phyloP scores from a whole-genome alignment of 2,888 invertebrate genomes.

The Unio delphinus region DNA sequence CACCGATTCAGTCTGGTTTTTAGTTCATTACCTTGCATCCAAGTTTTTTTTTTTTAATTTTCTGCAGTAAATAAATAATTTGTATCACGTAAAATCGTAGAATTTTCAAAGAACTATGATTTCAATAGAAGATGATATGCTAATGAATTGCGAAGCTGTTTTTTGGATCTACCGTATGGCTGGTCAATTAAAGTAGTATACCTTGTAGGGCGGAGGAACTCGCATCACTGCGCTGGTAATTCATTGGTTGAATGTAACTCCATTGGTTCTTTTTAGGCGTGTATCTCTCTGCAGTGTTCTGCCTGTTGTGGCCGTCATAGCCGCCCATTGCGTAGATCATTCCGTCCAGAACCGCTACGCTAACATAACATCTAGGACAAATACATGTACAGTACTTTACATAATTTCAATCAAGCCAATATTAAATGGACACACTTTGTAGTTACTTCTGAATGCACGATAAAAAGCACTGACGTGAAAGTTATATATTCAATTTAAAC shows the following conservation, averaged over 20 bases:
- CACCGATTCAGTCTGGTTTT: no score
- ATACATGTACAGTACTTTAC: neutral
- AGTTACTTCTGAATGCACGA: neutral
- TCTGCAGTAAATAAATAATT: no score
- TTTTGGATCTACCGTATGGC: no score
- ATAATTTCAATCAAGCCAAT: neutral
- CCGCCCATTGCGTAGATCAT: conserved; percentile 76
- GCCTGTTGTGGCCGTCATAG: conserved; percentile 91
- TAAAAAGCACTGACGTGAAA: no score
- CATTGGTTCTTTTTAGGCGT: conserved; percentile 85
- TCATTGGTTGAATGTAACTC: conserved; percentile 80
- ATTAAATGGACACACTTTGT: no score
- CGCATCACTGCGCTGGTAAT: conserved; percentile 71
- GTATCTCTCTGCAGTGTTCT: conserved; percentile 87
- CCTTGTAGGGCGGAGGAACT: conserved; percentile 66
- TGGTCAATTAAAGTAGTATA: conserved; percentile 15
- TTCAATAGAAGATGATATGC: no score
- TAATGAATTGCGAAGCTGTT: no score
- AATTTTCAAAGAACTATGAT: no score
- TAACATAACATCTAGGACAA: conserved; percentile 84
- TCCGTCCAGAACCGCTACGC: conserved; percentile 87
- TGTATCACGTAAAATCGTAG: no score
- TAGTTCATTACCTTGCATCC: no score
- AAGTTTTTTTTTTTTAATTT: no score
- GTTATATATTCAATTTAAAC: no score